phyloP scores from a whole-genome alignment of 2,888 invertebrate genomes.

The Drepana falcataria region DNA sequence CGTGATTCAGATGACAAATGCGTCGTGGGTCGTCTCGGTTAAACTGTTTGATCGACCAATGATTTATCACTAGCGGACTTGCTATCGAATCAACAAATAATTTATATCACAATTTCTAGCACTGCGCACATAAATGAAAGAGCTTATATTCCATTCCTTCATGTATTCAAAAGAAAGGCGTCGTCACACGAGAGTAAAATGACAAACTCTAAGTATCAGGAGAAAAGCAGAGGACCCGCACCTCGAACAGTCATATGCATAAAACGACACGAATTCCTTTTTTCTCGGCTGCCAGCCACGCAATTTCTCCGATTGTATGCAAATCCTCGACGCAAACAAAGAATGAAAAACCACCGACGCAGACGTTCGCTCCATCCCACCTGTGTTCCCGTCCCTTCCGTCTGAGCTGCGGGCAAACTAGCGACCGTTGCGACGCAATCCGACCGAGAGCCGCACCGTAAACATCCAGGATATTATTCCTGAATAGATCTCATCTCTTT shows the following conservation, averaged over 20 bases:
- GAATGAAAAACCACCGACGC: constrained; percentile 68
- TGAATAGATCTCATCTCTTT: constrained; percentile 64
- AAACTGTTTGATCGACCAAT: constrained; percentile 45
- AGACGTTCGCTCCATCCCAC: constrained; percentile 59
- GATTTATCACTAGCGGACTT: constrained; percentile 46
- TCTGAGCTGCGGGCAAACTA: constrained; percentile 49
- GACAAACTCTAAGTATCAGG: constrained; percentile 16
- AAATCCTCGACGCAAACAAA: constrained; percentile 72
- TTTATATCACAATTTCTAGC: not conserved
- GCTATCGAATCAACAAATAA: constrained; percentile 16
- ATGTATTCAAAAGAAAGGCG: not conserved
- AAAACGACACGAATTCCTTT: constrained; percentile 59
- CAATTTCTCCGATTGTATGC: constrained; percentile 76
- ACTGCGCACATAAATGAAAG: not conserved
- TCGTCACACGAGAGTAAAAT: not conserved
- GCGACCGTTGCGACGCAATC: constrained; percentile 43
- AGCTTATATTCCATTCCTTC: not conserved
- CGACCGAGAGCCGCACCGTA: constrained; percentile 46
- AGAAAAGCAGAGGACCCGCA: constrained; percentile 33
- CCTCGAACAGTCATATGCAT: constrained; percentile 49
- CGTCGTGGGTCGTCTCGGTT: constrained; percentile 40
- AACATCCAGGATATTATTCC: constrained; percentile 63
- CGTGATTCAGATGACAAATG: constrained; percentile 74
- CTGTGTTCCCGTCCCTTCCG: constrained; percentile 47
- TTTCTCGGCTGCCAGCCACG: constrained; percentile 55